These are phyloP conservation scores for Criorhina ranunculi DNA, from an alignment of 2,888 invertebrate species.

Conservation along the genomic window DNA sequence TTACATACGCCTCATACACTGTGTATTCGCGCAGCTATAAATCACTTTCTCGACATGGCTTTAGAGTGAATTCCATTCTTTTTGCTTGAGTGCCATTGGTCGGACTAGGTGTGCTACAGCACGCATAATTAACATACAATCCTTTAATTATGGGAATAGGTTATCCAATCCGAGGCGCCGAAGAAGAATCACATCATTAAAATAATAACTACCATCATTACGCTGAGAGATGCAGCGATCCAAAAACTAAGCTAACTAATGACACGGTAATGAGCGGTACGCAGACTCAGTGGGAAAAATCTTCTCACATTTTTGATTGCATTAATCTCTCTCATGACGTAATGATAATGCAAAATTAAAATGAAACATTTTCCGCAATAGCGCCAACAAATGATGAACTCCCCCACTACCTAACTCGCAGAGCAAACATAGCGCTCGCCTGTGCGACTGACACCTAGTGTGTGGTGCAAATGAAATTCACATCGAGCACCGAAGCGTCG, in stretches of 20 bases:
- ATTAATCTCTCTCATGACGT: conserved; percentile 71
- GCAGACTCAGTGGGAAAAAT: conserved; percentile 17
- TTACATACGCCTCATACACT: conserved; percentile 21
- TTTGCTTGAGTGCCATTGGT: background rate
- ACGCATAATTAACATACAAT: conserved; percentile 67
- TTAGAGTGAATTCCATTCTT: conserved; percentile 1
- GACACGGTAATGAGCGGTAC: conserved; percentile 27
- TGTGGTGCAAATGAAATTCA: conserved; percentile 64
- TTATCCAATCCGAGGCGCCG: conserved; percentile 50
- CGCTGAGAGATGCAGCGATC: conserved; percentile 23
- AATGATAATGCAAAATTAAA: conserved; percentile 65
- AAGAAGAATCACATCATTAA: conserved; percentile 59
- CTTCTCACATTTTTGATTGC: conserved; percentile 71
- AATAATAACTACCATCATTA: conserved; percentile 50
- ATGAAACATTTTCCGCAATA: conserved; percentile 71
- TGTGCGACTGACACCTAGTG: conserved; percentile 28
- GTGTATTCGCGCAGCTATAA: conserved; percentile 23
- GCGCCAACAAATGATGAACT: conserved; percentile 30
- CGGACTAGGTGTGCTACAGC: conserved; percentile 4
- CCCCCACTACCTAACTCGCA: background rate
- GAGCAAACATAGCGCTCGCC: background rate
- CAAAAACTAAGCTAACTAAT: background rate
- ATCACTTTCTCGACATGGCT: conserved; percentile 29
- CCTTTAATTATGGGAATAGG: conserved; percentile 54
- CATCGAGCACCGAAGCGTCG: conserved; percentile 35